Base-by-base conservation (phyloP, 2,113 vertebrate genomes). In the Tautogolabrus adspersus region DNA sequence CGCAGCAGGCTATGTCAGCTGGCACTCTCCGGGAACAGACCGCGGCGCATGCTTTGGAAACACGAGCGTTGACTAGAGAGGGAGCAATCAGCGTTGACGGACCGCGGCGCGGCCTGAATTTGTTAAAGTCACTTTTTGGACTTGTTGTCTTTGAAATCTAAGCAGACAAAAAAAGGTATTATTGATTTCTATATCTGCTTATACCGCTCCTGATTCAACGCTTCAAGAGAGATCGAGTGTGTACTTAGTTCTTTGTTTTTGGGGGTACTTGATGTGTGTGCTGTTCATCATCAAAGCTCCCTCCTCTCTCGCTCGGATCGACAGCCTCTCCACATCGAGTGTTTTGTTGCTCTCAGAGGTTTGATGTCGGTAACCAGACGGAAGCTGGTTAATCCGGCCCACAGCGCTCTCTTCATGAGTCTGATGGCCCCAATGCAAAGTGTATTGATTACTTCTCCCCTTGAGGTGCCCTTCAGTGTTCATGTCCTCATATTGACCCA, bases 361-460 rank as follows among this genome's bases (percentile, higher is more conserved):
- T 91, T 86, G 85, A 88, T 86, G 86, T 88, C 18, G 51, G 77
- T 71, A 79, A 71, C 82, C 74, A 80, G 54, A 22, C 8, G 81
- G 79, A 87, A 85, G 69, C 64, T 23, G 54, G 46, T 72, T 91
- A 90, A 92, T 94, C 90, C 76, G 26, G 64, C 82, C 74, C 86
- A 38, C 58, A 72, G 77, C 13, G 15, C 74, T 64, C 26, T 75
- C 75, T 76, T 82, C 58, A 81, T 80, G 79, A 82, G 56, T 84
- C 54, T 16, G 75, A 73, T 56, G 60, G 76, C 4, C 30, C 82
- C 75, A 38, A 90, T 88, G 82, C 88, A 83, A 46, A 79, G 72
- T 55, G 37, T 75, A 93, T 94, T 61, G 92, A 93, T 93, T 52
- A 61, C 67, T 13, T 70, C 55, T 74, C 77, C 69, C 87, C 90